phyloP scores from a whole-genome alignment of 2,113 vertebrate genomes.

The Emydura subglobosa region DNA sequence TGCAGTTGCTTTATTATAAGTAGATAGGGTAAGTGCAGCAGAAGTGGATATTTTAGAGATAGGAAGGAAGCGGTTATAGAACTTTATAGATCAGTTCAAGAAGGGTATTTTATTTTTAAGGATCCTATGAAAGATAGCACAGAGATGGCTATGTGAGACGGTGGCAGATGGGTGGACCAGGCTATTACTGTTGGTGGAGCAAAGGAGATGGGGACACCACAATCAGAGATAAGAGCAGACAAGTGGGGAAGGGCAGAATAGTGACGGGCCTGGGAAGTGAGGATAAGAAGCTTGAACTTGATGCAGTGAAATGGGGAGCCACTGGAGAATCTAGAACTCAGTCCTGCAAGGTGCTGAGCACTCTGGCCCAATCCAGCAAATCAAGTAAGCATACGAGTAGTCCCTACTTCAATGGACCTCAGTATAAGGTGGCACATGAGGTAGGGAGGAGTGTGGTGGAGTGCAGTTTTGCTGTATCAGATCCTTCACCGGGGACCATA shows the following conservation, averaged over 20 bases:
- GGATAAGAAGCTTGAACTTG: not conserved
- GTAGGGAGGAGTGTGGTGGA: too few species aligned
- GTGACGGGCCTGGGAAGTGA: not conserved
- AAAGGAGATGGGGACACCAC: not conserved
- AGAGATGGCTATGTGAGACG: not conserved
- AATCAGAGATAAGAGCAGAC: not conserved
- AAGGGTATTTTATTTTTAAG: not conserved
- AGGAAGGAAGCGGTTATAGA: not conserved
- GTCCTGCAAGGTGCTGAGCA: not conserved
- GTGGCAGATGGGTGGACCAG: not conserved
- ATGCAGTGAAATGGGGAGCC: not conserved
- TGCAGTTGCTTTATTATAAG: not conserved
- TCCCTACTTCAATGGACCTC: not conserved
- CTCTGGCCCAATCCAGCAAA: not conserved
- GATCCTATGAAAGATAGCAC: not conserved
- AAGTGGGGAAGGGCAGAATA: not conserved
- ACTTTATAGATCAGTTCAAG: not conserved
- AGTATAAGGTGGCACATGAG: too few species aligned
- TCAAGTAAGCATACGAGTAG: not conserved
- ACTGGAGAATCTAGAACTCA: not conserved
- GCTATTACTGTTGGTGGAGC: not conserved
- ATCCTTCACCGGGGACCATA: not conserved
- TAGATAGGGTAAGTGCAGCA: not conserved
- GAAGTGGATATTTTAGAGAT: not conserved
- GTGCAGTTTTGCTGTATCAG: too few species aligned